Base-by-base conservation (phyloP, 2,113 vertebrate genomes). In the Anolis sagrei region DNA sequence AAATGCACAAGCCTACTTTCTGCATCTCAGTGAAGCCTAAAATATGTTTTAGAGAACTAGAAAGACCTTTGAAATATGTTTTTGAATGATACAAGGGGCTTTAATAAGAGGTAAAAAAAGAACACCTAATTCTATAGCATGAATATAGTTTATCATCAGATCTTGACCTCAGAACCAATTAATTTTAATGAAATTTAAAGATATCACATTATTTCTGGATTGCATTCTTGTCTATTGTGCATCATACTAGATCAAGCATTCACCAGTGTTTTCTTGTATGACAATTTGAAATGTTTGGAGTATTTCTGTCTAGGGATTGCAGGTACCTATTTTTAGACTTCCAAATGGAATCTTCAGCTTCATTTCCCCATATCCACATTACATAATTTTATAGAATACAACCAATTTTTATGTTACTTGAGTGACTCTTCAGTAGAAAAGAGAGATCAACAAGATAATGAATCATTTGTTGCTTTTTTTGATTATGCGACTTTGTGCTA, bases 391-490 rank as follows among this genome's bases (percentile, higher is more conserved):
- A 64, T 10, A 23, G 68, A 69, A 69, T 83, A 77, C 0, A 29
- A 76, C 0, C 2, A 73, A 4, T 0, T 5, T 29, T 51, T 1
- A 10, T 85, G 11, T 54, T 76, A 69, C 3, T 0, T 32, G 0
- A 5, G 23, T n/a, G 70, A n/a, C 23, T 64, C 85, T 79, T 39
- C 68, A 5, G 44, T 82, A 48, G 54, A 48, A 39, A 84, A 34
- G 13, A 48, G 62, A 77, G 73, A 8, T 82, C 5, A 7, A 58
- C 48, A 39, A 32, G 2, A 86, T 32, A 69, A 6, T 27, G 1
- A 51, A 70, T 83, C 0, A 4, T 86, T 86, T 48, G 0, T 34
- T 73, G 78, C 61, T 0, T 54, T 82, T 89, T 85, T 44, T 64
- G 7, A 72, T 75, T 78, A 9, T 54, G 8, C 14, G 79, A 61